phyloP scores from a whole-genome alignment of 2,797 vertebrate species.

The Triplophysa yarkandensis region DNA sequence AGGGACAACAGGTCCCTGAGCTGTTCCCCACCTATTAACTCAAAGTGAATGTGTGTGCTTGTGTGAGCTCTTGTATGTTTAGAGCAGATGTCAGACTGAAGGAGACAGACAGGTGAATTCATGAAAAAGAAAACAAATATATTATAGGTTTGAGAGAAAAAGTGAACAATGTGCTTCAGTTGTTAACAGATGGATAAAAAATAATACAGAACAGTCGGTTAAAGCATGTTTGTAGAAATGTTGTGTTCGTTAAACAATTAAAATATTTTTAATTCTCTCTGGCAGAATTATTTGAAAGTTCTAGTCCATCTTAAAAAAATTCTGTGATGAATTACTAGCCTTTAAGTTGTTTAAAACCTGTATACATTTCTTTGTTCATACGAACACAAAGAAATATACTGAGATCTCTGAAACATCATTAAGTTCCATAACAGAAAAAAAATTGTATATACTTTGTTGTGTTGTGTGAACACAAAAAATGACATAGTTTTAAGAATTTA shows the following conservation, averaged over 20 bases:
- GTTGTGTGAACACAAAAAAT: no score
- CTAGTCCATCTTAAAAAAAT: no score
- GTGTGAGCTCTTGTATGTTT: constrained; percentile 27
- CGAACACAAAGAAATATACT: no score
- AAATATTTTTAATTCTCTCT: no score
- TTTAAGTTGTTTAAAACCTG: no score
- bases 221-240: neutral
- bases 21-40: constrained; percentile 35
- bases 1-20: constrained; percentile 44
- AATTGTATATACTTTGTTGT: no score
- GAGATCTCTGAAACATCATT: no score
- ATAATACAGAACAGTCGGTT: neutral
- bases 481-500: no score
- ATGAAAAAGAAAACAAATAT: constrained; percentile 25
- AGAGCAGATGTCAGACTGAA: constrained; percentile 19
- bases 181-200: neutral
- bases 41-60: constrained; percentile 41
- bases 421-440: no score
- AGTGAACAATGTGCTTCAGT: constrained; percentile 4
- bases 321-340: no score
- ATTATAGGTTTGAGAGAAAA: constrained; percentile 11
- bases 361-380: no score
- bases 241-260: neutral
- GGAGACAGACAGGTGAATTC: constrained; percentile 25
- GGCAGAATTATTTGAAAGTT: no score